Percentiles rank a stretch among this genome's conserved stretches.
phyloP scores from a whole-genome alignment of 2,888 invertebrate genomes.

The Himalopsyche kuldschensis region DNA sequence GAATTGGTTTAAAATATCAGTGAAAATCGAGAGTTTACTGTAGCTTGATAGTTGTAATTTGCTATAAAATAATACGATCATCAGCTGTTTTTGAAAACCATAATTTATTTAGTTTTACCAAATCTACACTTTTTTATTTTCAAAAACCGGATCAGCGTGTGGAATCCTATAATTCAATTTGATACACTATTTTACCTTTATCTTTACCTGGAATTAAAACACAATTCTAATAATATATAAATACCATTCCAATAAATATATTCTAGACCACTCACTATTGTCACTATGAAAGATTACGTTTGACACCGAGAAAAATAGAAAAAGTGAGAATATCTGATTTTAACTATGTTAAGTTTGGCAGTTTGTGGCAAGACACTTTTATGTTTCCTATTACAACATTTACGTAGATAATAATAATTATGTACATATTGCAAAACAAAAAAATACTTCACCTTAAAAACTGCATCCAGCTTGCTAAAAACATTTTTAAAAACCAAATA shows the following conservation, averaged over 20 bases:
- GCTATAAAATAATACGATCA: not conserved
- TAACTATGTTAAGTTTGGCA: conserved; percentile 30
- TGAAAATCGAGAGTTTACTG: no score
- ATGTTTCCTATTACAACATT: not conserved
- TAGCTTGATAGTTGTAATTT: not conserved
- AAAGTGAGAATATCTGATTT: not conserved
- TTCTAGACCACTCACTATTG: not conserved
- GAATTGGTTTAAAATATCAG: no score
- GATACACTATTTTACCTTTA: no score
- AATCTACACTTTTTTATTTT: no score
- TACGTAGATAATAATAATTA: not conserved
- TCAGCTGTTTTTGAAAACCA: no score
- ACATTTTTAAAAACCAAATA: not conserved
- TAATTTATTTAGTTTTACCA: no score
- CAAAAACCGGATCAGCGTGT: no score
- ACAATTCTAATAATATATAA: not conserved
- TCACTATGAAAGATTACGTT: not conserved
- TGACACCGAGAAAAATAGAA: not conserved
- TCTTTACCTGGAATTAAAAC: not conserved
- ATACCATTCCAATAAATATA: not conserved
- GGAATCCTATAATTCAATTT: no score
- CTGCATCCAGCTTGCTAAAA: not conserved
- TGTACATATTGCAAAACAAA: not conserved
- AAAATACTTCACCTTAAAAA: not conserved
- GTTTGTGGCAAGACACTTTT: conserved; percentile 37